These are phyloP conservation scores for Heterotilapia buettikoferi DNA, from an alignment of 2,113 vertebrate genomes.

Conservation along the genomic window DNA sequence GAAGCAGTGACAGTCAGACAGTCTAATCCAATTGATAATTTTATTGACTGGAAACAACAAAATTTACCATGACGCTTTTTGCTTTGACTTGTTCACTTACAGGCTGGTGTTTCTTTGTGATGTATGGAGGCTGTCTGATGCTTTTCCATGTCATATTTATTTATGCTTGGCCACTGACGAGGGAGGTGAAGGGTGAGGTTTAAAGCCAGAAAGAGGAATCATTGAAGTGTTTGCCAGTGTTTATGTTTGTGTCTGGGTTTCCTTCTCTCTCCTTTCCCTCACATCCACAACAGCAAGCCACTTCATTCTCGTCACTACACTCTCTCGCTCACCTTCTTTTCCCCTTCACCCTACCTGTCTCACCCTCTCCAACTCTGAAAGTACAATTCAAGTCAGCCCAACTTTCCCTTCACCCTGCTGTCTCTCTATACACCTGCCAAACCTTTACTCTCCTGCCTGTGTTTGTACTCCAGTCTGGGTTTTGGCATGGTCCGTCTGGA, in stretches of 20 bases:
- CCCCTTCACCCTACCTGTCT: conserved; percentile 3
- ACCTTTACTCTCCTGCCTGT: conserved; percentile 15
- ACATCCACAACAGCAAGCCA: conserved; percentile 49
- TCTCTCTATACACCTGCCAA: conserved; percentile 57
- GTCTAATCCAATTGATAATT: conserved; percentile 13
- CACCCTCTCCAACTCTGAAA: neutral
- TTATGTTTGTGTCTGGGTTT: conserved; percentile 72
- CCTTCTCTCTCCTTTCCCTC: conserved; percentile 22
- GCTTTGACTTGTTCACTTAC: conserved; percentile 12
- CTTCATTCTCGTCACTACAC: conserved; percentile 8
- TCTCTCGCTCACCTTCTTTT: neutral
- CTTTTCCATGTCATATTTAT: conserved; percentile 59
- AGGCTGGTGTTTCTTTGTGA: conserved; percentile 14
- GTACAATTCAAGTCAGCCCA: conserved; percentile 5
- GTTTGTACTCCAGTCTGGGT: conserved; percentile 61
- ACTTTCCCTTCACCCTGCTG: neutral
- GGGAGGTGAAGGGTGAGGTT: neutral
- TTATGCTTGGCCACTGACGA: conserved; percentile 27
- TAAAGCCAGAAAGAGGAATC: conserved; percentile 39
- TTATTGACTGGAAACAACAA: conserved; percentile 11
- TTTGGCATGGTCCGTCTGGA: conserved; percentile 39
- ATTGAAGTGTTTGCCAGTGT: conserved; percentile 63
- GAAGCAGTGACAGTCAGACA: neutral
- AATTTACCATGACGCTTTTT: conserved; percentile 19
- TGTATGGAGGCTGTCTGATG: conserved; percentile 26